A percentile compares a stretch with the other conserved stretches of the same genome.
Evolutionary conservation across 2,113 vertebrate species (phyloP).

Genomic region (Hippoglossus stenolepis): DNA sequence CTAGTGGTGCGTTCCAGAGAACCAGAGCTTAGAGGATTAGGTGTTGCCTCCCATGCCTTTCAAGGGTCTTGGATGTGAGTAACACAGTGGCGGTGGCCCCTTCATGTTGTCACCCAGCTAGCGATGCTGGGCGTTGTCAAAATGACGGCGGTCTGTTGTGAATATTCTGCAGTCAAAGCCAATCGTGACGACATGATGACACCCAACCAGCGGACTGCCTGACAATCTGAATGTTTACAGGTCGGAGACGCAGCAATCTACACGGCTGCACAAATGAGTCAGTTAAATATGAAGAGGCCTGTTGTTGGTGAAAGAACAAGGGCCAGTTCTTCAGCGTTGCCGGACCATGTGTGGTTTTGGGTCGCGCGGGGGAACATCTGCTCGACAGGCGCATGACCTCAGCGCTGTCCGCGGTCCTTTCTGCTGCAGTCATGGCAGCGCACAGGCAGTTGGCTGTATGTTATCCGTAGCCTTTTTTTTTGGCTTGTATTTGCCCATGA

Average conservation of each 20-base stretch:
- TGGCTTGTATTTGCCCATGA: slow-evolving; percentile 15
- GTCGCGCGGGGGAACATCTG: slow-evolving; percentile 73
- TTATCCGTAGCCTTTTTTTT: slow-evolving; percentile 43
- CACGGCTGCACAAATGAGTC: slow-evolving; percentile 40
- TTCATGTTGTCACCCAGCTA: not conserved
- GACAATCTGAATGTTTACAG: slow-evolving; percentile 32
- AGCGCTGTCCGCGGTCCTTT: slow-evolving; percentile 38
- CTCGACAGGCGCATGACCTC: slow-evolving; percentile 68
- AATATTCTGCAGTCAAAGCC: not conserved
- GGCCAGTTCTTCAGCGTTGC: slow-evolving; percentile 29
- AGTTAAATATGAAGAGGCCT: slow-evolving; percentile 36
- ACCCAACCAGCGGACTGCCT: not conserved
- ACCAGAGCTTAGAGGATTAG: slow-evolving; percentile 26
- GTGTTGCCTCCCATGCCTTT: slow-evolving; percentile 19
- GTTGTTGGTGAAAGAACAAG: slow-evolving; percentile 48
- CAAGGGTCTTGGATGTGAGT: slow-evolving; percentile 11
- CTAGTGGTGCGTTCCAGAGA: slow-evolving; percentile 11
- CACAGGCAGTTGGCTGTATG: slow-evolving; percentile 44
- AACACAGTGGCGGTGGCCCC: not conserved
- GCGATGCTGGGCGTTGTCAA: not conserved
- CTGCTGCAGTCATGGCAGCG: slow-evolving; percentile 51
- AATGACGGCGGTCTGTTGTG: not conserved
- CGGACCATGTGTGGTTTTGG: slow-evolving; percentile 43
- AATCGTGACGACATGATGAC: slow-evolving; percentile 9
- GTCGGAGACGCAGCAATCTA: slow-evolving; percentile 48